phyloP scores from a whole-genome alignment of 2,113 vertebrate species.

The Dendrocopos noguchii region DNA sequence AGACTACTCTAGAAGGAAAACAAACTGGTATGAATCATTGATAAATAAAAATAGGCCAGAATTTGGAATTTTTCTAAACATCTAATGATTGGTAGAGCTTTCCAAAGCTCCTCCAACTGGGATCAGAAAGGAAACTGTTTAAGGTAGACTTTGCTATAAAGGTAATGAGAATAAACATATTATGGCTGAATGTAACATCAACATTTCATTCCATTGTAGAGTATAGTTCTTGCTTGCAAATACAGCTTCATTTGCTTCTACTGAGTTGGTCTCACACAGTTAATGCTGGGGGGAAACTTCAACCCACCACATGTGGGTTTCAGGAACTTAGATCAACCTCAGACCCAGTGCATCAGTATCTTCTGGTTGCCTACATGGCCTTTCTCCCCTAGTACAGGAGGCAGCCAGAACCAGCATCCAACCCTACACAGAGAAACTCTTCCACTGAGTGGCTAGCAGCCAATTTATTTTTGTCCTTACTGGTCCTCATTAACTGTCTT shows the following conservation, averaged over 20 bases:
- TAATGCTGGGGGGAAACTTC: too few species aligned
- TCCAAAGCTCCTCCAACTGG: background rate
- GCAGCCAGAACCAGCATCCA: background rate
- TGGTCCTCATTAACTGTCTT: background rate
- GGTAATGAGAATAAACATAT: background rate
- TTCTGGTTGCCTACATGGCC: background rate
- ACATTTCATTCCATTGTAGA: background rate
- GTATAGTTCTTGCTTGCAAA: too few species aligned
- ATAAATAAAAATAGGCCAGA: background rate
- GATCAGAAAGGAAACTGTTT: background rate
- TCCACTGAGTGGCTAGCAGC: background rate
- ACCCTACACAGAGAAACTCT: background rate
- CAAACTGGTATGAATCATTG: too few species aligned
- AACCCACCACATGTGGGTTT: background rate
- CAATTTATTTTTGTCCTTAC: background rate
- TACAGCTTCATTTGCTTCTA: too few species aligned
- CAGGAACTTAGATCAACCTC: background rate
- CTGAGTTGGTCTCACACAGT: too few species aligned
- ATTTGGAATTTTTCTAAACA: background rate
- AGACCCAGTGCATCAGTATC: background rate
- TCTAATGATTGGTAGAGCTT: background rate
- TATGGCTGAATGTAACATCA: background rate
- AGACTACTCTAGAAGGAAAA: too few species aligned
- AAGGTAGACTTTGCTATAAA: background rate
- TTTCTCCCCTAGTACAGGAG: fast-evolving